Evolutionary conservation across 2,113 vertebrate genomes (phyloP), one percentile per base, ranked within the genome.

Genomic region (Zingel zingel): DNA sequence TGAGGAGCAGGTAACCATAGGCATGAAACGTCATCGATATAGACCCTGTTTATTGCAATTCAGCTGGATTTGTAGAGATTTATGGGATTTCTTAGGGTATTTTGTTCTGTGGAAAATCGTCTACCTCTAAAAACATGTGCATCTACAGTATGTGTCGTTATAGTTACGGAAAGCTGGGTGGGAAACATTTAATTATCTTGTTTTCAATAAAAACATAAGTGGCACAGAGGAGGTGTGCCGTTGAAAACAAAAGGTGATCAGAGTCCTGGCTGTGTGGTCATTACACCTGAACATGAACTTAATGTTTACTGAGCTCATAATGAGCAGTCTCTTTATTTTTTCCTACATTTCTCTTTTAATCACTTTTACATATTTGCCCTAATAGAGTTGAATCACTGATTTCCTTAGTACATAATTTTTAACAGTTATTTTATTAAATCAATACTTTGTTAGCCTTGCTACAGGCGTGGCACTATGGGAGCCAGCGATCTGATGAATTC

Each of bases 211-310:
- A 68, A 64, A 48, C 50, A 27, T 54, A 36, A 56, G 33, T 59
- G 45, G 9, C 0, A 2, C 14, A 61, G 63, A 19, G 18, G 59
- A 56, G 53, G 19, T 53, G 58, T 43, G 45, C 18, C 3, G 66
- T 66, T 62, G 9, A 58, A 39, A 51, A 69, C 75, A 67, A 72
- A 77, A 77, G 30, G 62, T 78, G 48, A 19, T 58, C 39, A 33
- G 30, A 59, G 25, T 64, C 51, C 23, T 53, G 68, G 15, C 2
- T 57, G 53, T n/a, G 59, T 59, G 45, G 11, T 63, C 54, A 67
- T 81, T 71, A 73, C 81, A 51, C 30, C 51, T 23, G 62, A 33
- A 57, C 16, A 6, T 33, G 2, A 65, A 30, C n/a, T 14, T 50
- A 3, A 23, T 47, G 69, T 83, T 71, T 59, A 51, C 36, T 47